Evolutionary conservation across 2,797 vertebrate genomes (phyloP).

Genomic region (Fistularia commersonii): DNA sequence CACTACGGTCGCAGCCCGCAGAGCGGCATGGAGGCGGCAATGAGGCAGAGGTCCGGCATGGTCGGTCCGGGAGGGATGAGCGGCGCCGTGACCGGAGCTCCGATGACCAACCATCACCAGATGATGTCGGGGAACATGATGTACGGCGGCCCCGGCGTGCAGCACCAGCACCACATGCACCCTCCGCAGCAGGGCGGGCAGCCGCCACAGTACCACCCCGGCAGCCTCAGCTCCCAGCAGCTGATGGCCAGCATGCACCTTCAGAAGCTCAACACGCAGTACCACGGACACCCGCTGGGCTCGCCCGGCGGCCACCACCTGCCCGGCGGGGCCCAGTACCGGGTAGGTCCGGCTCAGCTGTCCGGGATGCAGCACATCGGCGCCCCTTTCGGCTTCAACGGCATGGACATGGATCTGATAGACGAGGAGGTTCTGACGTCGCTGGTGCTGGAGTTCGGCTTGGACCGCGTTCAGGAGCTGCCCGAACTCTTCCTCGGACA

Average conservation of each 20-base stretch:
- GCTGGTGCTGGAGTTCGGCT: conserved; percentile 89
- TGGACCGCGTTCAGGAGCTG: conserved; percentile 94
- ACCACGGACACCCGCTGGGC: conserved; percentile 84
- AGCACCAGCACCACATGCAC: conserved; percentile 73
- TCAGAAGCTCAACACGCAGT: conserved; percentile 91
- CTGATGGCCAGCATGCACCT: conserved; percentile 93
- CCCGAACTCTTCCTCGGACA: conserved; percentile 96
- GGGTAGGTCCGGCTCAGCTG: conserved; percentile 76
- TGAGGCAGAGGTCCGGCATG: conserved; percentile 81
- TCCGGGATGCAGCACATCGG: conserved; percentile 84
- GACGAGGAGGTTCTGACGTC: conserved; percentile 95
- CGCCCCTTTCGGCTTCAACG: conserved; percentile 79
- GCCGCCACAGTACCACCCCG: conserved; percentile 72
- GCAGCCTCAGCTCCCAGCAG: conserved; percentile 78
- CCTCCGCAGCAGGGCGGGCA: conserved; percentile 51
- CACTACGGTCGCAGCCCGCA: conserved; percentile 77
- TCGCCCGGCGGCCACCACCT: conserved; percentile 78
- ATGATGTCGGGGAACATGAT: conserved; percentile 81
- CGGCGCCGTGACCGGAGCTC: conserved; percentile 70
- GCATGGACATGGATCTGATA: conserved; percentile 92
- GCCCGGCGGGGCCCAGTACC: conserved; percentile 74
- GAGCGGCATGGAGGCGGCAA: conserved; percentile 77
- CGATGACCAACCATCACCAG: conserved; percentile 80
- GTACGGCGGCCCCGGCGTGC: conserved; percentile 77
- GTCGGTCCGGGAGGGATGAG: conserved; percentile 57